A percentile compares a stretch with the other conserved stretches of the same genome.
Evolutionary conservation across 1,140 invertebrate genomes (phyloP).

Genomic region (Tetranychus cinnabarinus): DNA sequence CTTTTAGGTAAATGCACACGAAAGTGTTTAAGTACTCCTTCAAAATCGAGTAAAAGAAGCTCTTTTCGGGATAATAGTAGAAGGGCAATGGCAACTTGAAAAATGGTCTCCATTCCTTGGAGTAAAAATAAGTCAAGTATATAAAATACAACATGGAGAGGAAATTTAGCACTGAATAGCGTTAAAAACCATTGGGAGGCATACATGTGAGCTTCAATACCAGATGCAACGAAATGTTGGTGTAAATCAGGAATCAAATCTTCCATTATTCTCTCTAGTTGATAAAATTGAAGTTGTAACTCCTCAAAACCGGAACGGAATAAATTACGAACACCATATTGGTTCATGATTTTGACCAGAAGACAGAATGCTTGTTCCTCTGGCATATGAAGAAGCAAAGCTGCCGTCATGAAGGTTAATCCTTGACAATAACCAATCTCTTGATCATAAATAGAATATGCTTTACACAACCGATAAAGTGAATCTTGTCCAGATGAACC

Average conservation of each 20-base stretch:
- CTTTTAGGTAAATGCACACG: conserved; percentile 87
- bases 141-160: conserved; percentile 85
- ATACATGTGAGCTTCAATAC: conserved; percentile 95
- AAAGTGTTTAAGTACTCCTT: conserved; percentile 72
- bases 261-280: conserved; percentile 80
- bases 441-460: conserved; percentile 86
- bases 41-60: conserved; percentile 82
- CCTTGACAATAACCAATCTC: conserved; percentile 98
- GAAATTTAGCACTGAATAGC: conserved; percentile 92
- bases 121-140: conserved; percentile 81
- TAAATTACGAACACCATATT: conserved; percentile 74
- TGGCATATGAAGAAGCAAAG: conserved; percentile 87
- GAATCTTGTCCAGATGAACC: conserved; percentile 64
- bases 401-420: conserved; percentile 83
- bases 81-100: conserved; percentile 80
- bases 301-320: conserved; percentile 92
- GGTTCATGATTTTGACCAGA: conserved; percentile 86
- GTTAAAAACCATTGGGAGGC: conserved; percentile 99
- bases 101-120: conserved; percentile 66
- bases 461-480: conserved; percentile 79
- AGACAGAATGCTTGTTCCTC: conserved; percentile 98
- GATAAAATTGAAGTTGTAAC: conserved; percentile 79
- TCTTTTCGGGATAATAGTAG: conserved; percentile 69
- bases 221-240: conserved; percentile 57
- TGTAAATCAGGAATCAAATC: conserved; percentile 67